These are phyloP conservation scores for Turnix velox DNA, from an alignment of 2,113 vertebrate species.

Conservation along the genomic window DNA sequence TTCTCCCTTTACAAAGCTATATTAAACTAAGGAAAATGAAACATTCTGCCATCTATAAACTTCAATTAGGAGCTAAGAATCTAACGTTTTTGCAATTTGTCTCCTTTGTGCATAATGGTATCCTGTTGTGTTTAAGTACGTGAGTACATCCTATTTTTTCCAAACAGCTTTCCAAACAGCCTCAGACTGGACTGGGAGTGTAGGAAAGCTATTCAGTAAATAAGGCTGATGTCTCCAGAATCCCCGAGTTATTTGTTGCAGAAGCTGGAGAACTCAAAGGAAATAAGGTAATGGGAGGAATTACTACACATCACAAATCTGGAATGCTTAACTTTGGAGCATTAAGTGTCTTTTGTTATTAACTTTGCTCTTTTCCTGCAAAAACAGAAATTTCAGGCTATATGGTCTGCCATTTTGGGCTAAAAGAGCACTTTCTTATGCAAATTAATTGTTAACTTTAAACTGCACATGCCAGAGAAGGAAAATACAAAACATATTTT, in stretches of 20 bases:
- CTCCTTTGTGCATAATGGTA: neutral
- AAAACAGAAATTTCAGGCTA: neutral
- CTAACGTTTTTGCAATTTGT: neutral
- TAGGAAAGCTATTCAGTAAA: neutral
- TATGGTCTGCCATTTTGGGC: fast-evolving
- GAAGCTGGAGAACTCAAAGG: neutral
- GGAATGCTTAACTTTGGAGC: neutral
- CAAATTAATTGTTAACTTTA: neutral
- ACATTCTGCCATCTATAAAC: neutral
- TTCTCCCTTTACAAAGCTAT: neutral
- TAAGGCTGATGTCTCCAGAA: neutral
- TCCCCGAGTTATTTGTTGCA: neutral
- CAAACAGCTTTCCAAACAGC: neutral
- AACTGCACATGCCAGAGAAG: neutral
- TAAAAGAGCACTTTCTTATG: neutral
- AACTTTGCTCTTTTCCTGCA: neutral
- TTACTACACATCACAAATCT: neutral
- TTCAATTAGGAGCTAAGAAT: neutral
- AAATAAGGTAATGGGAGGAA: neutral
- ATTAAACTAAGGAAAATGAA: neutral
- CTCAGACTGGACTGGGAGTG: neutral
- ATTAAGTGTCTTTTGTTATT: neutral
- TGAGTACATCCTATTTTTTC: neutral
- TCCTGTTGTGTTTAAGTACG: neutral
- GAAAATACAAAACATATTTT: neutral